These are phyloP conservation scores for Hippocampus barbouri DNA, from an alignment of 2,113 vertebrate genomes.

Conservation along the genomic window DNA sequence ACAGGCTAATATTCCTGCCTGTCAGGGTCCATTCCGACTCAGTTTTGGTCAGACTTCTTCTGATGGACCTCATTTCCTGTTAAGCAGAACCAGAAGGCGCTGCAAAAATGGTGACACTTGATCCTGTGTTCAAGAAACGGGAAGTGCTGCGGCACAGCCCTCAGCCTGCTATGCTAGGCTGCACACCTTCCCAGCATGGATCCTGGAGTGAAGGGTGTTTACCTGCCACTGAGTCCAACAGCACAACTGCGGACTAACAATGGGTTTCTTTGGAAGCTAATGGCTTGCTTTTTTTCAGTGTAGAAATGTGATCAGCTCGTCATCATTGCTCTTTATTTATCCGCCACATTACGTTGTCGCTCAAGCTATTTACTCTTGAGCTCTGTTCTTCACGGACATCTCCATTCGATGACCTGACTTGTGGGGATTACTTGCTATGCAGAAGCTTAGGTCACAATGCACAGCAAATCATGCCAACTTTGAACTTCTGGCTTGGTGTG, in stretches of 20 bases:
- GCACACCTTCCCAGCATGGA: conserved; percentile 52
- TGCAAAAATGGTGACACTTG: conserved; percentile 80
- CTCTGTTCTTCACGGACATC: too few species aligned
- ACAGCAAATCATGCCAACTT: neutral
- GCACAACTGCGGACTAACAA: neutral
- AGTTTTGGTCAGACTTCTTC: conserved; percentile 76
- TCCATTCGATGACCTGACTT: conserved; percentile 28
- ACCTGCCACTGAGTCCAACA: conserved; percentile 1
- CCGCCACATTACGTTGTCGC: neutral
- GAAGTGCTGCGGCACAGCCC: conserved; percentile 50
- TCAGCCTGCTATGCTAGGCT: conserved; percentile 50
- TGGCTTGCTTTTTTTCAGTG: neutral
- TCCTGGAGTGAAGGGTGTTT: conserved; percentile 14
- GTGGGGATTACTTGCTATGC: conserved; percentile 37
- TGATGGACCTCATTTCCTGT: conserved; percentile 79
- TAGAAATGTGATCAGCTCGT: neutral
- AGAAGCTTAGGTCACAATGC: conserved; percentile 13
- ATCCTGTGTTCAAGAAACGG: conserved; percentile 68
- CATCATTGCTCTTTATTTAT: neutral
- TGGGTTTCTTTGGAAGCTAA: neutral
- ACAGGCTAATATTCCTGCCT: conserved; percentile 82
- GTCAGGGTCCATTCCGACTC: conserved; percentile 80
- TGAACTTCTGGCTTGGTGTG: neutral
- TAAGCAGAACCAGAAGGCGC: conserved; percentile 80
- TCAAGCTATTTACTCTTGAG: too few species aligned